Evolutionary conservation across 2,797 vertebrate genomes (phyloP), one percentile per base, ranked within the genome.

Genomic region (Centropyge bicolor): DNA sequence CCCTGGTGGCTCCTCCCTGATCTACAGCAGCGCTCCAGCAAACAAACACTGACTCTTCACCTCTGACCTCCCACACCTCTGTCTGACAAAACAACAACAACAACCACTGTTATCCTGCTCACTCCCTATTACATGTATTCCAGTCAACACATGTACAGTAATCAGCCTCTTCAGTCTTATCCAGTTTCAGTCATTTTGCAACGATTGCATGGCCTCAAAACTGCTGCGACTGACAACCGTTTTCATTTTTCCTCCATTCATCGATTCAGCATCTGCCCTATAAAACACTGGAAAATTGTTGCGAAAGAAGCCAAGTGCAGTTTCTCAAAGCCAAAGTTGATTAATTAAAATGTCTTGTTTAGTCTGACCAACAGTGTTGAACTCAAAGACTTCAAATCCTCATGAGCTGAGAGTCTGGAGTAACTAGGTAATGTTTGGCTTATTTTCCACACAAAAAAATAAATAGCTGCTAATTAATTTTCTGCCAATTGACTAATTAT

Each of bases 11-110:
- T 89, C 89, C 88, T 83, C 92, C 88, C 86, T 81, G 88, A 88
- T 86, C 86, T 84, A 84, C 83, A 83, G 84, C 82, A 74, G 78
- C 0, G 56, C 78, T 82, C 62, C 56, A 24, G 68, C 73, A 82
- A 81, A 82, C 88, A 89, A 88, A 91, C 88, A 86, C 48, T 4
- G 81, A 84, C 84, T 88, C 73, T 3, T 79, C 81, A 88, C 90
- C 88, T 92, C 62, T 89, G 83, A 89, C 87, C 89, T 82, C 78
- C 70, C 73, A 82, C 83, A 83, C 83, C 82, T 76, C 67, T 12
- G 61, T 41, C 72, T 54, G 63, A 66, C 70, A 81, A 87, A 77
- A 89, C 83, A 77, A 80, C 40, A 87, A 62, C 56, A 73, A 71
- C 45, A 71, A 51, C n/a, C 5, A n/a, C 46, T 40, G 56, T 61